Evolutionary conservation across 2,797 vertebrate genomes (phyloP), one percentile per base, ranked within the genome.

Genomic region (Acanthopagrus latus): DNA sequence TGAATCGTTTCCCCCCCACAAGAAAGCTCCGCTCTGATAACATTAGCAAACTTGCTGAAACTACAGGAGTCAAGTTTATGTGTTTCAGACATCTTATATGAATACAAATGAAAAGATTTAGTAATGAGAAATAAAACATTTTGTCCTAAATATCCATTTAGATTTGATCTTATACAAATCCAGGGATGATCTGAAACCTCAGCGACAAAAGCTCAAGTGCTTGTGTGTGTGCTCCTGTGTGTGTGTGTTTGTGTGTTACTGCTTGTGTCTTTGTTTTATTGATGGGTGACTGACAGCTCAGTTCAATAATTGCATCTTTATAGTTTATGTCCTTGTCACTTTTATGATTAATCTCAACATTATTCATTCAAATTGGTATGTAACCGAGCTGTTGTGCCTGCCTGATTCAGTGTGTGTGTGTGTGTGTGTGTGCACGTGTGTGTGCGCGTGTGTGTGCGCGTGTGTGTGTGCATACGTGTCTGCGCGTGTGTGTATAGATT

Each of bases 281-380:
- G 68, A 82, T 20, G 18, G 16, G 16, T 47, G 71, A 68, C 58
- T 78, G 85, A 74, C 77, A 5, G 64, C 56, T 69, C 33, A 4
- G 75, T 73, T 89, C 83, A 81, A 77, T 89, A 86, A 23, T 46
- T 78, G 74, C 57, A 60, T 70, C 69, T 84, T 74, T 83, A 70
- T 47, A 68, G 54, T 70, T 81, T 75, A 80, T 85, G 82, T 87
- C 81, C 76, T 84, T 89, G 83, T 89, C 88, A 86, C 62, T 86
- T 76, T 72, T 83, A 74, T 89, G 83, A 91, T 89, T 81, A 74
- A 82, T 88, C 59, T 74, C 0, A 18, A 58, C 27, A 65, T 84
- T 11, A 80, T 46, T 27, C 79, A 85, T 85, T 81, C 38, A 80
- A 44, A 60, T 62, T 64, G 10, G 16, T 25, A 5, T 52, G 54